These are phyloP conservation scores for Anisognathus igniventris DNA, from an alignment of 2,797 vertebrate species.

Conservation along the genomic window DNA sequence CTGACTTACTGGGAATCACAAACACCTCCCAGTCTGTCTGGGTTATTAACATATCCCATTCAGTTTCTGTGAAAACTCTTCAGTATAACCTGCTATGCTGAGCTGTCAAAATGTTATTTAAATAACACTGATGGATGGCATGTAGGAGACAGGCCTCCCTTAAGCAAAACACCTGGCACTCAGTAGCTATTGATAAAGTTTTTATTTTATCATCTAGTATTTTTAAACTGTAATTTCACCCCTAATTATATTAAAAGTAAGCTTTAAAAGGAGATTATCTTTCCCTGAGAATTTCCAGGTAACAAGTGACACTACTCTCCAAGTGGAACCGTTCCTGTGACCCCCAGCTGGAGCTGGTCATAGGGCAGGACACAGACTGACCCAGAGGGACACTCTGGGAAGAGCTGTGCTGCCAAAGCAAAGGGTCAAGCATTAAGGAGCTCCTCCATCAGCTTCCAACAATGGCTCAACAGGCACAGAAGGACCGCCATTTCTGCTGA, in stretches of 20 bases:
- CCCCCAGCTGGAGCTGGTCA: not conserved
- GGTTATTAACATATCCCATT: not conserved
- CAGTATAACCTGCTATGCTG: not conserved
- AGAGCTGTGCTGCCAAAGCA: not conserved
- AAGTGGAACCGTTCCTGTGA: rapidly evolving
- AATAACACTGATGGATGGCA: not conserved
- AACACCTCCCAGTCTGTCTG: not conserved
- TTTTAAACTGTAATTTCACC: not conserved
- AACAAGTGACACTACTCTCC: not conserved
- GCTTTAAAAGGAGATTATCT: not conserved
- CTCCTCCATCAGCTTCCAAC: not conserved
- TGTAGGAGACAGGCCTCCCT: not conserved
- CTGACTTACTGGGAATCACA: not conserved
- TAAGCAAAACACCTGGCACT: not conserved
- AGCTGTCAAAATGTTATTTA: not conserved
- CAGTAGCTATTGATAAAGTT: not conserved
- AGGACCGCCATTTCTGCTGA: rapidly evolving
- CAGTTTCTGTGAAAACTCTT: not conserved
- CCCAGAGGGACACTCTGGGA: rapidly evolving
- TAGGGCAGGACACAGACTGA: not conserved
- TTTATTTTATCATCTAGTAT: not conserved
- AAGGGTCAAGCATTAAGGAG: rapidly evolving
- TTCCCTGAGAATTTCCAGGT: not conserved
- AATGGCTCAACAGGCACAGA: no score
- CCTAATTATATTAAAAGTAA: not conserved